Base-by-base conservation (phyloP, 2,797 vertebrate genomes). In the Sebastes taczanowskii region DNA sequence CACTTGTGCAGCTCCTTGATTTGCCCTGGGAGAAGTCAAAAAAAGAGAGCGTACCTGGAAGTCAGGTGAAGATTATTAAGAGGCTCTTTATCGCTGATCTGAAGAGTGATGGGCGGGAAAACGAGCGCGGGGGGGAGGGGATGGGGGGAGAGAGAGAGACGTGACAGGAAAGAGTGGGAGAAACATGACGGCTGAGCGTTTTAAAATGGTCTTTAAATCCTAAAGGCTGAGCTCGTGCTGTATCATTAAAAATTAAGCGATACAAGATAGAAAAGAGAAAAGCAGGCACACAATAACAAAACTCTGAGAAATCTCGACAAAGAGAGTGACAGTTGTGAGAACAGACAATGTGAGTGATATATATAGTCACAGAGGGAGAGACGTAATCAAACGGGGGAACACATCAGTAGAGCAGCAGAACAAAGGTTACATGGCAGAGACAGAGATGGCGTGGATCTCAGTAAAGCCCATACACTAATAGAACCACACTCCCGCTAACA, bases 381-480 rank as follows among this genome's bases (percentile, higher is more conserved):
- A 58, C n/a, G 2, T 59, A 58, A 88, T 86, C 78, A 66, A 67
- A 87, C 49, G 61, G 49, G 29, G 68, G 77, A 76, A 80, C 83
- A 71, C 80, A 88, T 80, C 79, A 86, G 68, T 67, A 53, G 56
- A 83, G 49, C 52, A 72, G 58, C 63, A 82, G 77, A 80, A 82
- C 46, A 83, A 81, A 83, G 88, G 79, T 84, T 66, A 75, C 32
- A 75, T 14, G 49, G 83, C 61, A 56, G 35, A 67, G 61, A 32
- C 34, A 23, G 78, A 56, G 70, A 75, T 72, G 78, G 62, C 23
- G 11, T 82, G 86, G 75, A 87, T 92, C 78, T 55, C 71, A 74
- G 81, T 79, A 85, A 91, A 92, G 81, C 81, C 85, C 25, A 30
- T 14, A 75, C 81, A 81, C 85, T 82, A 78, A 91, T 71, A 87